phyloP scores from a whole-genome alignment of 2,888 invertebrate genomes.

The Synanthedon andrenaeformis region DNA sequence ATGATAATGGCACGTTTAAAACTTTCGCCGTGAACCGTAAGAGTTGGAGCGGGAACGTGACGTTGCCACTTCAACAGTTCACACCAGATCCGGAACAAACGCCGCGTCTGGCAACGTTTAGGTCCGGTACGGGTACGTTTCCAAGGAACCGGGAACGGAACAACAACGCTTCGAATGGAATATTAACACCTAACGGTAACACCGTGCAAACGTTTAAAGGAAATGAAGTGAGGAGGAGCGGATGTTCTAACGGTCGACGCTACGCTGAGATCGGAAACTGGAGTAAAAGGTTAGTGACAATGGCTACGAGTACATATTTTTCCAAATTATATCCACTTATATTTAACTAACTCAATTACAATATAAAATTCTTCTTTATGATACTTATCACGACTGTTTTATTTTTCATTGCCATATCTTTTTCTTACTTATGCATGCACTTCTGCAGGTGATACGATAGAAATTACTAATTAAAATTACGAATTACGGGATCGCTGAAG shows the following conservation, averaged over 20 bases:
- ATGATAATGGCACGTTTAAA: slow-evolving; percentile 59
- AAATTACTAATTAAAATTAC: no score
- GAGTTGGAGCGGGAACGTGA: slow-evolving; percentile 68
- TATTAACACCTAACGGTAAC: slow-evolving; percentile 68
- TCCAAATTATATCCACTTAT: slow-evolving; percentile 13
- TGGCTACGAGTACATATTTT: slow-evolving; percentile 12
- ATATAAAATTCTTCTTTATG: no score
- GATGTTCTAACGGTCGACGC: slow-evolving; percentile 64
- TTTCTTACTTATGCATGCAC: no score
- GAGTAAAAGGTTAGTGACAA: slow-evolving; percentile 61
- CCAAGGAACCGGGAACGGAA: slow-evolving; percentile 63
- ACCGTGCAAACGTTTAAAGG: slow-evolving; percentile 58
- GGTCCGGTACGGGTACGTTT: slow-evolving; percentile 63
- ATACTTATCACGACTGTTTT: no score
- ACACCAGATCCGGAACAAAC: slow-evolving; percentile 44
- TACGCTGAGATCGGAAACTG: slow-evolving; percentile 73
- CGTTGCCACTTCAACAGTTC: slow-evolving; percentile 61
- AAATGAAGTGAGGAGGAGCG: slow-evolving; percentile 67
- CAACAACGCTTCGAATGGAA: slow-evolving; percentile 54
- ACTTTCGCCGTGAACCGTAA: slow-evolving; percentile 65
- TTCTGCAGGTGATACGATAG: no score
- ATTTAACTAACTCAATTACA: slow-evolving; percentile 2
- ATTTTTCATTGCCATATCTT: no score
- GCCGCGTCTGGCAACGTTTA: slow-evolving; percentile 61
- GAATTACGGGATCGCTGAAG: no score